Percentiles rank a stretch among this genome's conserved stretches.
These are phyloP conservation scores for Actenoides hombroni DNA, from an alignment of 2,113 vertebrate genomes.

Conservation along the genomic window DNA sequence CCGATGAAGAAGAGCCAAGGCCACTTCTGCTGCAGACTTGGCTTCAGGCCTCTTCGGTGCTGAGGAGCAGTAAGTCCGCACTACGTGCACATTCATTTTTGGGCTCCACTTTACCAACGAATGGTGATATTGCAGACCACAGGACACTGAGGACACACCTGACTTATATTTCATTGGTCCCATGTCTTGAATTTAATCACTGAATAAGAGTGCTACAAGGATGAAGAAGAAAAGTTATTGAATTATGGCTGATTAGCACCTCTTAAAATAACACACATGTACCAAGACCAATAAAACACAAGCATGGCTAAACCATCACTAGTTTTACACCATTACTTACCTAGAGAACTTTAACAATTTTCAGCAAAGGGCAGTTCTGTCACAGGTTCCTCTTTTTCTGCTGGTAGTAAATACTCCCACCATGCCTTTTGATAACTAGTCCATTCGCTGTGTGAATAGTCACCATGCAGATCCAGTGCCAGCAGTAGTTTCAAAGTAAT, in stretches of 20 bases:
- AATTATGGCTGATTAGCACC: neutral
- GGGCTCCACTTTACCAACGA: slow-evolving; percentile 34
- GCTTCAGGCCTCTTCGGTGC: slow-evolving; percentile 53
- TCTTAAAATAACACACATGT: neutral
- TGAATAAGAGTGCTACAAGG: neutral
- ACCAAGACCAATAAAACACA: neutral
- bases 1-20: slow-evolving; percentile 56
- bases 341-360: neutral
- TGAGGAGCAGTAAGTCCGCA: slow-evolving; percentile 75
- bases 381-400: neutral
- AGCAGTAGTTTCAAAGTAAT: neutral
- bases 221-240: neutral
- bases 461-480: neutral
- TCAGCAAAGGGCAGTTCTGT: neutral
- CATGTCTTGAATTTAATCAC: neutral
- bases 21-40: slow-evolving; percentile 54
- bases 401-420: neutral
- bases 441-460: neutral
- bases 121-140: slow-evolving; percentile 59
- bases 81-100: slow-evolving; percentile 19
- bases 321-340: neutral
- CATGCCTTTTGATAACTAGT: neutral
- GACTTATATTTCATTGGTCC: slow-evolving; percentile 74
- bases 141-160: slow-evolving; percentile 61
- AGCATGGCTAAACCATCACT: neutral